Evolutionary conservation across 2,888 invertebrate genomes (phyloP), one percentile per base, ranked within the genome.

Genomic region (Apocheima hispidaria): DNA sequence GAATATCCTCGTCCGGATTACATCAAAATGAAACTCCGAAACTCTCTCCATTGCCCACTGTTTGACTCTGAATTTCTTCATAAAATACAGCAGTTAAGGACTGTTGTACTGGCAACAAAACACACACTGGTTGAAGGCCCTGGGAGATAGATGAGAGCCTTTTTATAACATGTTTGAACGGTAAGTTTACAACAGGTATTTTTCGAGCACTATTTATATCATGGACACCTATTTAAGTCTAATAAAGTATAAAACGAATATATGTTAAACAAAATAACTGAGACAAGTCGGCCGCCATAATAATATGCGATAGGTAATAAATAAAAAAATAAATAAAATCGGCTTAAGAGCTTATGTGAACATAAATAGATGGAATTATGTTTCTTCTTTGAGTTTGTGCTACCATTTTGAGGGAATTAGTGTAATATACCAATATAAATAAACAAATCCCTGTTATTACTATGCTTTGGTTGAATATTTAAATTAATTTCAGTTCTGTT

Each of bases 301-400:
- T n/a, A n/a, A n/a, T n/a, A 23, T 51, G 55, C 50, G 49, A 38
- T 30, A 7, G 40, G 12, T n/a, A 10, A 44, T 60, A 55, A 60
- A 60, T 60, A 60, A 55, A 44, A 49, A 30, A 18, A 14, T 30
- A 60, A 49, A 60, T 60, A 60, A 60, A 66, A 65, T 68, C 63
- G 49, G 66, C 65, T 70, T 63, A 65, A 59, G 46, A 59, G 68
- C 57, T 70, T 68, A 68, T 26, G 43, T 53, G 44, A 48, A 59
- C 54, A 23, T 55, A 41, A 60, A n/a, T 44, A 40, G 18, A 5
- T 41, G 50, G 50, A 65, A 60, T 66, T 66, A 65, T 64, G 63
- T 46, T 50, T 56, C 43, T 52, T 60, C 60, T 61, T 69, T 63
- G 61, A 69, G 61, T 66, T 66, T 70, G 65, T 65, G 63, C 61